Conservation (phyloP, 2,113 vertebrate genomes). For the Aptenodytes patagonicus region DNA sequence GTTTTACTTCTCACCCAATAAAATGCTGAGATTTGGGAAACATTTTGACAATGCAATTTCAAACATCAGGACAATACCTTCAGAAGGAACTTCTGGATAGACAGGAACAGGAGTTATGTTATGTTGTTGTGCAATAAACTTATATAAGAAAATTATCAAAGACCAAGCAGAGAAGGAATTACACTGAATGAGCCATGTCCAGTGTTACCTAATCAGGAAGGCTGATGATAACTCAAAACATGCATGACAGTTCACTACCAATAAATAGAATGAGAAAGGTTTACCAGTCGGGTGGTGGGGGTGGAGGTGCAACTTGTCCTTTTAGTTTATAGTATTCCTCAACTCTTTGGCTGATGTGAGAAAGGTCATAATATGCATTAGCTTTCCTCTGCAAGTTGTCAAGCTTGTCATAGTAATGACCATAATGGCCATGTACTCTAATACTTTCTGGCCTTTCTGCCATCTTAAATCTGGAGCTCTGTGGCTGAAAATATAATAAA, state of each 20-base stretch:
- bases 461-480: constrained; percentile 48
- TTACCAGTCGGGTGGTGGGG: constrained; percentile 55
- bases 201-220: neutral
- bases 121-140: neutral
- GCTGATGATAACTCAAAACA: neutral
- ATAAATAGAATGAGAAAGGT: neutral
- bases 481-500: constrained; percentile 30
- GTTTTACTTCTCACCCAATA: neutral
- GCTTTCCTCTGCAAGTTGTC: constrained; percentile 70
- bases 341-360: constrained; percentile 9
- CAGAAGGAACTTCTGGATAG: neutral
- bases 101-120: neutral
- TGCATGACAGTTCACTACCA: neutral
- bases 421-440: constrained; percentile 59
- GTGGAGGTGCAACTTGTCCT: neutral
- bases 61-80: neutral
- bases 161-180: neutral
- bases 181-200: neutral
- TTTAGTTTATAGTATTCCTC: constrained; percentile 35
- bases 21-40: neutral
- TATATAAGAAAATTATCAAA: neutral
- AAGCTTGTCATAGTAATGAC: constrained; percentile 75
- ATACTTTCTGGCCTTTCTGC: constrained; percentile 22
- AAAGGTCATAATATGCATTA: neutral
- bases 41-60: neutral